These are phyloP conservation scores for Bombycilla garrulus DNA, from an alignment of 2,113 vertebrate genomes.

Conservation along the genomic window DNA sequence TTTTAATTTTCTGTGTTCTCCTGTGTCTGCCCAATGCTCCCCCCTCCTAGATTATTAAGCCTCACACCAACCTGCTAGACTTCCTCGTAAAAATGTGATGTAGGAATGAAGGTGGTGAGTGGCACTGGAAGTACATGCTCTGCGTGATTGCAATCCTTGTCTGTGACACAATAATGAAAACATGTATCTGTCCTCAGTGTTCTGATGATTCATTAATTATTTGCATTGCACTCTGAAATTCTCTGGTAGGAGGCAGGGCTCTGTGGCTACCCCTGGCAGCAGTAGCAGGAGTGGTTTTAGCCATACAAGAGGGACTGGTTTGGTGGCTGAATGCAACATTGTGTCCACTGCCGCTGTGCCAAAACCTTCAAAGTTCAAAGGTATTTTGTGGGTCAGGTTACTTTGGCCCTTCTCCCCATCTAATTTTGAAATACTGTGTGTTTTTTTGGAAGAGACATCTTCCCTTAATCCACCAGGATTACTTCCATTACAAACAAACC, in stretches of 20 bases:
- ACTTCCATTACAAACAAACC: background rate
- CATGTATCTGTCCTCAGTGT: background rate
- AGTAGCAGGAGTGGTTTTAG: background rate
- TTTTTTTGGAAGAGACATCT: constrained; percentile 7
- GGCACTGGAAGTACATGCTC: background rate
- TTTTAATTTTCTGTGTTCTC: background rate
- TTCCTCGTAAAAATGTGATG: background rate
- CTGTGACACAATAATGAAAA: background rate
- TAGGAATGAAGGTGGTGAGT: background rate
- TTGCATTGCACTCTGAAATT: background rate
- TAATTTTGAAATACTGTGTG: background rate
- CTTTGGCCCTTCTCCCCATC: background rate
- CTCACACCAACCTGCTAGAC: background rate
- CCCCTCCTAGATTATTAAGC: background rate
- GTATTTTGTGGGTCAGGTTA: background rate
- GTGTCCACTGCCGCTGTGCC: fast-evolving
- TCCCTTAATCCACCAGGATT: background rate
- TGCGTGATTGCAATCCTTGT: background rate
- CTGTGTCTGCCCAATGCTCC: background rate
- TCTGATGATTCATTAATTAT: background rate
- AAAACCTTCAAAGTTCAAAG: constrained; percentile 9
- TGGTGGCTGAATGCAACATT: background rate
- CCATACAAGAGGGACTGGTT: background rate
- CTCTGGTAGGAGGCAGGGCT: background rate
- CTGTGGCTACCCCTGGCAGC: background rate